These are phyloP conservation scores for Xenus cinereus DNA, from an alignment of 2,113 vertebrate genomes.

Conservation along the genomic window DNA sequence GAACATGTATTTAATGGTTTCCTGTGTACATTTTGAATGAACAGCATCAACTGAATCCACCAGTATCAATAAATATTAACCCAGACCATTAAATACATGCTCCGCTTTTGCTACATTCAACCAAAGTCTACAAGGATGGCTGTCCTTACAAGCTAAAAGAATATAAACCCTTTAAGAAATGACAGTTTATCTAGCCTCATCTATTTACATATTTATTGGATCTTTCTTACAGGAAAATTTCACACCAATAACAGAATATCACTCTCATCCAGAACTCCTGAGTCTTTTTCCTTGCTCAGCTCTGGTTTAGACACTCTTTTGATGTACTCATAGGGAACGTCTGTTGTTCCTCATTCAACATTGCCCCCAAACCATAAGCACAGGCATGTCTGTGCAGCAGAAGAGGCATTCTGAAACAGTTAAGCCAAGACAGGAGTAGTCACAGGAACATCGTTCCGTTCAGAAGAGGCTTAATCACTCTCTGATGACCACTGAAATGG, in stretches of 20 bases:
- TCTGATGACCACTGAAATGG: background rate
- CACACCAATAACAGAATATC: background rate
- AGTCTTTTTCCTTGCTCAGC: background rate
- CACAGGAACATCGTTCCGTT: background rate
- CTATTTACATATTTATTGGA: background rate
- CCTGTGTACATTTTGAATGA: background rate
- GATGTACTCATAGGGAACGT: background rate
- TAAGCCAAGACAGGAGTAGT: background rate
- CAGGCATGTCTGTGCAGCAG: background rate
- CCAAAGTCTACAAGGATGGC: background rate
- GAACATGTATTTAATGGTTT: background rate
- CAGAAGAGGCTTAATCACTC: background rate
- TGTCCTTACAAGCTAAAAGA: background rate
- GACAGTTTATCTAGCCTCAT: background rate
- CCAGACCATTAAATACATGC: background rate
- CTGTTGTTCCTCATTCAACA: background rate
- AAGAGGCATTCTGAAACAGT: background rate
- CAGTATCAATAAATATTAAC: background rate
- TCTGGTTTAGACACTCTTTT: background rate
- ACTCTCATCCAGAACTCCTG: background rate
- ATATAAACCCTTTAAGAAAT: background rate
- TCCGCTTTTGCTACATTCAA: background rate
- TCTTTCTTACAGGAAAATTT: background rate
- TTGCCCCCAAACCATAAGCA: background rate
- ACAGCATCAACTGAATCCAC: background rate